Base-by-base conservation (phyloP, 2,113 vertebrate species). In the Periophthalmus modestus region DNA sequence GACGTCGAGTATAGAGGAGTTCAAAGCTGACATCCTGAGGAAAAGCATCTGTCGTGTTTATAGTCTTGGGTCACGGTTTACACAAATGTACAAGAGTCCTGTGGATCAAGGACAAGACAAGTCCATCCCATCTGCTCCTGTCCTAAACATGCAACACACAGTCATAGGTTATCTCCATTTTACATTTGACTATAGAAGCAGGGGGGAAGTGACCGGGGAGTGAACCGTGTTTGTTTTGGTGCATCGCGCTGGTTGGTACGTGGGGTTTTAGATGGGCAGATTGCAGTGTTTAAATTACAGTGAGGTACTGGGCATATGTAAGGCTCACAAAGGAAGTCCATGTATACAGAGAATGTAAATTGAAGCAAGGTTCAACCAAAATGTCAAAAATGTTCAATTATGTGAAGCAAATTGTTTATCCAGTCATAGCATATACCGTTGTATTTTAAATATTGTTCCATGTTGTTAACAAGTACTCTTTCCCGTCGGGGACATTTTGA, bases 21-120 rank as follows among this genome's bases (percentile, higher is more conserved):
- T 15, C 59, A 74, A 79, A 78, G 62, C 36, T 57, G 72, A 18
- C 14, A 83, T 82, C 69, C 78, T 78, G 34, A 24, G 63, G 52
- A 24, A 68, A 61, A 61, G 67, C 73, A 77, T 58, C 69, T 76
- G 33, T 61, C 73, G 9, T 73, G 55, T 68, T 81, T 82, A 71
- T 71, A 63, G 52, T 68, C 50, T 58, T 21, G 9, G 16, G 63
- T 50, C 59, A 78, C 62, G 15, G 47, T 59, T 75, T 66, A 72
- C 21, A 69, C 47, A 70, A 58, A 33, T 24, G 46, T 70, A 23
- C 18, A 14, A 33, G 54, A n/a, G 46, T 82, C 67, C 18, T 15
- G 55, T 23, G 72, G 72, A 5, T 65, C 77, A 74, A 79, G 69
- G 77, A 58, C 76, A 72, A 10, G 16, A 28, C 46, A 34, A 69